Percentiles rank a stretch among this genome's conserved stretches.
Conservation (phyloP, 2,888 invertebrate species). For the Macropis europaea region DNA sequence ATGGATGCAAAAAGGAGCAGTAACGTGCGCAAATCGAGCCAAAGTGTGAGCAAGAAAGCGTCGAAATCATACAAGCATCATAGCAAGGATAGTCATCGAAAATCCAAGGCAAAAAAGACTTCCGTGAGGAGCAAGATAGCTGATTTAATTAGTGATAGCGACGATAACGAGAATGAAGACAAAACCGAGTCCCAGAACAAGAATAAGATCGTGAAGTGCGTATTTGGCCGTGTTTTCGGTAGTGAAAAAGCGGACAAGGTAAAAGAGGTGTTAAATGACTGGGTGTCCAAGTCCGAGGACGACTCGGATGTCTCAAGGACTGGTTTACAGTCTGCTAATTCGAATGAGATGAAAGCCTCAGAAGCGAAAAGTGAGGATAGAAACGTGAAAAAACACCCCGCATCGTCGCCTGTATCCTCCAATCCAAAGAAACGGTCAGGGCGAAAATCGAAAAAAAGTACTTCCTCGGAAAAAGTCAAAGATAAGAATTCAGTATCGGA, state of each 20-base stretch:
- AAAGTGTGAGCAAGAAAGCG: constrained; percentile 18
- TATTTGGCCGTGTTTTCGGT: constrained; percentile 75
- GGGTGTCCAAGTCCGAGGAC: constrained; percentile 74
- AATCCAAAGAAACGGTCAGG: constrained; percentile 20
- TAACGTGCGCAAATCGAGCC: constrained; percentile 2
- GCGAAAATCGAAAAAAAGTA: constrained; percentile 29
- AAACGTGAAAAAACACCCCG: constrained; percentile 9
- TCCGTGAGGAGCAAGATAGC: constrained; percentile 27
- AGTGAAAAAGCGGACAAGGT: constrained; percentile 75
- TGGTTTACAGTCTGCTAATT: background rate
- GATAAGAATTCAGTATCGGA: constrained; percentile 19
- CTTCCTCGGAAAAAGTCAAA: constrained; percentile 36
- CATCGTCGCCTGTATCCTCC: background rate
- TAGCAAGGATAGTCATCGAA: constrained; percentile 33
- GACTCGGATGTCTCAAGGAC: constrained; percentile 61
- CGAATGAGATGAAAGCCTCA: constrained; percentile 2
- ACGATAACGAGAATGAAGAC: constrained; percentile 68
- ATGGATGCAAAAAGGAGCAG: background rate
- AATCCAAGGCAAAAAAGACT: constrained; percentile 26
- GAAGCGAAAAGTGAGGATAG: constrained; percentile 18
- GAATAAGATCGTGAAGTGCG: constrained; percentile 75
- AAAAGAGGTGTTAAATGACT: constrained; percentile 75
- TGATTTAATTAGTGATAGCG: constrained; percentile 48
- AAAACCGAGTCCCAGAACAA: constrained; percentile 65
- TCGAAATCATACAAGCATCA: background rate